Base-by-base conservation (phyloP, 2,888 invertebrate species). In the Tipula helvola region DNA sequence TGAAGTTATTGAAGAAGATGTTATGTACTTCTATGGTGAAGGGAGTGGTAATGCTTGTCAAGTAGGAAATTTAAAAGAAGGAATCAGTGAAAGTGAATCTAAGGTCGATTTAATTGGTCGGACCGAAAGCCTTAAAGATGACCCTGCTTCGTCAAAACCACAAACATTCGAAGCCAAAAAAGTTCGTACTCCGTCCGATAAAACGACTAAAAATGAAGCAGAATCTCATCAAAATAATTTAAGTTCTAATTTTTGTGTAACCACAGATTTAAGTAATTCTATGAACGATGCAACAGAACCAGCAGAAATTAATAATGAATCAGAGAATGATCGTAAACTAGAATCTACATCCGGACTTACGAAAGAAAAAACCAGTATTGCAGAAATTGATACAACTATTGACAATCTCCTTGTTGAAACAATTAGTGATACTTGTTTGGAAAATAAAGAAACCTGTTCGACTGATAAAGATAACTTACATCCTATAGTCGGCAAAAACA, bases 1-100 rank as follows among this genome's bases (percentile, higher is more conserved):
- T 39, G 96, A 96, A 89, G 93, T 93, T 88, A 95, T 97, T 87
- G 94, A 94, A 89, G 97, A 97, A 91, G 93, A 94, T 0, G 92
- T 95, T 0, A 92, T 95, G 92, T 94, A 93, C 90, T 93, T 96
- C 89, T 93, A 92, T 88, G 96, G 96, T 0, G 94, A 94, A 89
- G 97, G 97, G 71, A 93, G 91, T 88, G 97, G 97, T 4, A 92
- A 90, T 28, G 95, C 95, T 41, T 96, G 95, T 90, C 92, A 95
- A 87, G 95, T 95, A 4, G 96, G 96, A 1, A 96, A 96, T 91
- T 93, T 92, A 83, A 88, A 89, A 2, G 41, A 85, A 47, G 39
- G 18, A 83, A 28, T 57, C 52, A 47, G 52, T 52, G 36, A 52
- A 86, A 87, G 87, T 57, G 89, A 90, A 86, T 89, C 90, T 1